Conservation (phyloP, 2,797 vertebrate genomes). For the Semotilus atromaculatus region DNA sequence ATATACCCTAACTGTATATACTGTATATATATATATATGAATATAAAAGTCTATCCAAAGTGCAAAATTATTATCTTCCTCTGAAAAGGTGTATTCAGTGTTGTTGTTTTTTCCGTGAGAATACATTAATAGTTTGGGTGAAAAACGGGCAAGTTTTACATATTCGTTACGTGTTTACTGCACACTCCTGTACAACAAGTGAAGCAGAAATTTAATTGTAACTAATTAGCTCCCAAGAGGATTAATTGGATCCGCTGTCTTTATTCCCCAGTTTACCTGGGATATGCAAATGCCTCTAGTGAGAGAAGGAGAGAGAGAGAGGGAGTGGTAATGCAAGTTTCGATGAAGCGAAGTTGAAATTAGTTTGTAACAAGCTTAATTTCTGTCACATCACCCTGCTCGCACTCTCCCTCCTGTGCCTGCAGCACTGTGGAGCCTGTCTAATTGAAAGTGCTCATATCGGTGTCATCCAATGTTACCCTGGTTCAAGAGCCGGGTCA, state of each 20-base stretch:
- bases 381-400: conserved; percentile 71
- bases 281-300: conserved; percentile 80
- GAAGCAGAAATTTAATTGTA: conserved; percentile 87
- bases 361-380: conserved; percentile 74
- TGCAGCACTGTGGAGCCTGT: conserved; percentile 67
- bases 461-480: conserved; percentile 62
- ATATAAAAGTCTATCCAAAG: neutral
- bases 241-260: conserved; percentile 83
- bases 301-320: conserved; percentile 61
- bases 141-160: conserved; percentile 79
- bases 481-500: conserved; percentile 69
- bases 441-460: conserved; percentile 71
- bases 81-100: neutral
- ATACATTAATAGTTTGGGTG: conserved; percentile 58
- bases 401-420: conserved; percentile 60
- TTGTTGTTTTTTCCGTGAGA: conserved; percentile 17
- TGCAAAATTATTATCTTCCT: neutral
- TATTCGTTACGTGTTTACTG: conserved; percentile 84
- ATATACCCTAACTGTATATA: too few species aligned
- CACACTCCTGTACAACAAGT: conserved; percentile 84
- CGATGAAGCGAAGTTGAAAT: conserved; percentile 79
- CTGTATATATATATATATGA: neutral
- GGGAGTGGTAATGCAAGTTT: conserved; percentile 62
- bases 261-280: conserved; percentile 85
- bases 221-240: conserved; percentile 86